Evolutionary conservation across 2,797 vertebrate species (phyloP).

Genomic region (Naso thynnoides): DNA sequence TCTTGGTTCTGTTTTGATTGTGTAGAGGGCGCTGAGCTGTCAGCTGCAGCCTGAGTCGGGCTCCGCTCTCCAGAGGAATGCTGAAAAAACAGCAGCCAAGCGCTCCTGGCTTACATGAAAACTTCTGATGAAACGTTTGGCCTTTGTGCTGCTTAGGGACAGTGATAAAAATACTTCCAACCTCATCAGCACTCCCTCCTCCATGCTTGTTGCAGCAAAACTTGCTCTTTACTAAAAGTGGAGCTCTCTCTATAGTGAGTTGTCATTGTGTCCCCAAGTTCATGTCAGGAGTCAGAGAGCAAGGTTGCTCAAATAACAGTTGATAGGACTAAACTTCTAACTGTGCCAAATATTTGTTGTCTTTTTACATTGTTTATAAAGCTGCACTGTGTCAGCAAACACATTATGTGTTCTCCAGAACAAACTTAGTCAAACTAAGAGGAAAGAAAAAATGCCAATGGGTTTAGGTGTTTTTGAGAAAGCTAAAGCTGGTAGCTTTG

Average conservation of each 20-base stretch:
- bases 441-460: too few relatives aligned
- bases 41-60: background rate
- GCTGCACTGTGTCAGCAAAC: background rate
- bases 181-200: conserved; percentile 22
- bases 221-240: conserved; percentile 1
- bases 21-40: background rate
- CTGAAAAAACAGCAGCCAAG: conserved; percentile 41
- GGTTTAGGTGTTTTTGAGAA: too few relatives aligned
- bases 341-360: conserved; percentile 22
- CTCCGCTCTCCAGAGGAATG: conserved; percentile 21
- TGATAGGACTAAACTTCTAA: conserved; percentile 33
- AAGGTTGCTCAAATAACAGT: background rate
- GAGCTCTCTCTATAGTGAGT: background rate
- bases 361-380: conserved; percentile 9
- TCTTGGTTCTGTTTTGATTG: background rate
- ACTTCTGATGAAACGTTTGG: conserved; percentile 42
- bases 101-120: conserved; percentile 38
- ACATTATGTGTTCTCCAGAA: background rate
- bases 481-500: too few relatives aligned
- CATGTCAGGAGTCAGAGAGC: conserved; percentile 2
- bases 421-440: background rate
- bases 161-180: conserved; percentile 48
- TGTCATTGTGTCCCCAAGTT: background rate
- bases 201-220: conserved; percentile 35
- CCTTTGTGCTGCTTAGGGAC: conserved; percentile 43